Base-by-base conservation (phyloP, 2,888 invertebrate species). In the Stenichneumon culpator region DNA sequence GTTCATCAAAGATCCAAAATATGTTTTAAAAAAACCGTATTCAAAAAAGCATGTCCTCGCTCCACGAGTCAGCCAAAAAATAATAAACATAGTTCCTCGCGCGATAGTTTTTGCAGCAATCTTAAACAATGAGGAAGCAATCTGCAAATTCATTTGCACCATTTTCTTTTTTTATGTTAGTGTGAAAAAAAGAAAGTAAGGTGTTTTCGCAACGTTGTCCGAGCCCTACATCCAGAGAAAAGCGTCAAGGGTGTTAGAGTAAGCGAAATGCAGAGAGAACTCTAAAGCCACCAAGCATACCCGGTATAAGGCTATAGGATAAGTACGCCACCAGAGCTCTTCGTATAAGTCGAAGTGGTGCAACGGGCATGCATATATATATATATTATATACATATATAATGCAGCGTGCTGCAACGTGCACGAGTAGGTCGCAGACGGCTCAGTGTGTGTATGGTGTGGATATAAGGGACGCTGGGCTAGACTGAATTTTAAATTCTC, bases 401-500 rank as follows among this genome's bases (percentile, higher is more conserved):
- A 25, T 67, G 60, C 70, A 73, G 50, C 50, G 72, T 25, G 72
- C 4, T 14, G 54, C 63, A 74, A 4, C 16, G 65, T 22, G 50
- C 47, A 60, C 16, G 28, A 60, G 60, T 60, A 60, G 60, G 60
- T 60, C 36, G 54, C 63, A n/a, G 28, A 16, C 36, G 72, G 32
- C 19, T 25, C 52, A 2, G 73, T 73, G 39, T 39, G 14, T 19
- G 50, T 9, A 44, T 25, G 73, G 44, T 57, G 57, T 57, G 7
- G 47, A 25, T 79, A 65, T 52, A 72, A 65, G 73, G 47, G 63
- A 83, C 79, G 75, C 57, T 65, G 74, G 36, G 81, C 54, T 73
- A 50, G 68, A 81, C 82, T 79, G 80, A 83, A 87, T 86, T 86
- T 86, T 68, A 82, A 87, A 86, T 84, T 84, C 70, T 72, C 22